These are phyloP conservation scores for Lithobates sylvaticus DNA, from an alignment of 2,797 vertebrate genomes.

Conservation along the genomic window DNA sequence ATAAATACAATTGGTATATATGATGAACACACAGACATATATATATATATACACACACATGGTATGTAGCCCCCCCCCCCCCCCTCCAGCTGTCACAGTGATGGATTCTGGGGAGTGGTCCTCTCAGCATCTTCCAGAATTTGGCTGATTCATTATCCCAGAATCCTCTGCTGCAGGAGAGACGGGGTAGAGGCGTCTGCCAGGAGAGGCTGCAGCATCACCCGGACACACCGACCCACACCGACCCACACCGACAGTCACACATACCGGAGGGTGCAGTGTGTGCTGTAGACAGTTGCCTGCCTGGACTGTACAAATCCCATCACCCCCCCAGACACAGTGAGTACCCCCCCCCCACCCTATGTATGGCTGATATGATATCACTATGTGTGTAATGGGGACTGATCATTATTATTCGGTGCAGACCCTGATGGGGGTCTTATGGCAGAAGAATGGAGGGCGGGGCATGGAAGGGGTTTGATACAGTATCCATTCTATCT, in stretches of 20 bases:
- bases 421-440: background rate
- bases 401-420: background rate
- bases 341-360: constrained; percentile 1
- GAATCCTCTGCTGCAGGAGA: constrained; percentile 32
- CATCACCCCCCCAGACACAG: background rate
- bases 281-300: background rate
- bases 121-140: constrained; percentile 53
- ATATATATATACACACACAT: too few relatives aligned
- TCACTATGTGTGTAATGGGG: too few relatives aligned
- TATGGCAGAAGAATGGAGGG: too few relatives aligned
- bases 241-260: too few relatives aligned
- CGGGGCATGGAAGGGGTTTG: too few relatives aligned
- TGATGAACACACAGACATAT: too few relatives aligned
- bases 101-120: constrained; percentile 1
- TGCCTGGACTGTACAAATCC: background rate
- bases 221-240: constrained; percentile 70
- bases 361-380: too few relatives aligned
- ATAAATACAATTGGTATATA: too few relatives aligned
- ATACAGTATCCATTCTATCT: background rate
- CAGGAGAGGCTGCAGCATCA: constrained; percentile 74
- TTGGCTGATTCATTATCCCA: constrained; percentile 69
- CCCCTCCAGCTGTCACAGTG: background rate
- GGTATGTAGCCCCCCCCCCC: background rate
- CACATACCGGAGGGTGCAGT: constrained; percentile 63
- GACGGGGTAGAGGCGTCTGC: constrained; percentile 34